Conservation (phyloP, 2,113 vertebrate species). For the Oryzias melastigma region DNA sequence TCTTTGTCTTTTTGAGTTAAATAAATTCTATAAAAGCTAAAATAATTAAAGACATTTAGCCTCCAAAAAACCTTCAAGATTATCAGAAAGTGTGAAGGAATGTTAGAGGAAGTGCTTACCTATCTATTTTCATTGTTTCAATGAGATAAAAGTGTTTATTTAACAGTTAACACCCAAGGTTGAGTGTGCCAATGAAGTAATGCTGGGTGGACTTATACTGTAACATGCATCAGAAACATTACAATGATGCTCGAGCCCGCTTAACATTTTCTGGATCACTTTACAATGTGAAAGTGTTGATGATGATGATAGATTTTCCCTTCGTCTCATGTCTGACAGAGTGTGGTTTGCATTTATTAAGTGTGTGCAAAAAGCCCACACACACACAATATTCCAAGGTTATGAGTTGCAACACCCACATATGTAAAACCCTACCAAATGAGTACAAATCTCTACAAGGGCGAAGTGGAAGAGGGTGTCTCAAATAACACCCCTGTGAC, state of each 20-base stretch:
- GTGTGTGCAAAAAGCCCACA: constrained; percentile 2
- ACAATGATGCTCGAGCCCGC: constrained; percentile 32
- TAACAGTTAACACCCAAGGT: constrained; percentile 56
- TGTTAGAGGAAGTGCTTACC: too few species aligned
- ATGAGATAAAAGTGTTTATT: constrained; percentile 50
- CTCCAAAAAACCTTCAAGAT: too few species aligned
- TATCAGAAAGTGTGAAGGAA: too few species aligned
- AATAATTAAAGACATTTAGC: too few species aligned
- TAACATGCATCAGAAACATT: constrained; percentile 45
- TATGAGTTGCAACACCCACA: constrained; percentile 15
- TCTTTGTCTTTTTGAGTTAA: too few species aligned
- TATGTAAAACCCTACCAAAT: neutral
- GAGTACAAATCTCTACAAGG: constrained; percentile 36
- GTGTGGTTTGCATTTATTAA: constrained; percentile 6
- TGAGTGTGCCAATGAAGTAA: constrained; percentile 45
- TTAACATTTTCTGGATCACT: constrained; percentile 39
- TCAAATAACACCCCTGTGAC: constrained; percentile 58
- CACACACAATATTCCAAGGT: constrained; percentile 15
- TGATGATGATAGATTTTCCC: constrained; percentile 33
- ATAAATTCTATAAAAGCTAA: too few species aligned
- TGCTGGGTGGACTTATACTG: constrained; percentile 27
- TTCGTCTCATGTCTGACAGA: constrained; percentile 25
- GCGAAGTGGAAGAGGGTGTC: constrained; percentile 37
- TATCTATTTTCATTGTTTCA: constrained; percentile 32
- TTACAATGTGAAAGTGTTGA: constrained; percentile 19